These are phyloP conservation scores for Tachysurus fulvidraco DNA, from an alignment of 2,113 vertebrate genomes.

Conservation along the genomic window DNA sequence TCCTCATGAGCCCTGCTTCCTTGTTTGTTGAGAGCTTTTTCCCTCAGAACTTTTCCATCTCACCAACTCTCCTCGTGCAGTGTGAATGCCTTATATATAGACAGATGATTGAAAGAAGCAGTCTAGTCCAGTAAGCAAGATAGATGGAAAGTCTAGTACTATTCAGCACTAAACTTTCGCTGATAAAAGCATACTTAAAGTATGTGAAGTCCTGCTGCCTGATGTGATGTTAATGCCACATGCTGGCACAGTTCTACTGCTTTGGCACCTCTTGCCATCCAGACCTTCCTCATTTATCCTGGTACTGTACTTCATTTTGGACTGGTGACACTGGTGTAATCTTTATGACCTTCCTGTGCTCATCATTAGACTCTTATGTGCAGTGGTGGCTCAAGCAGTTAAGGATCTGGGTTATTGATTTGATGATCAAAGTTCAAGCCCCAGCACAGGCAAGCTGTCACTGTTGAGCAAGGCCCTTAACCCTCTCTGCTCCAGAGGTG, in stretches of 20 bases:
- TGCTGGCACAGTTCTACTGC: not conserved
- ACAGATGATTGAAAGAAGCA: not conserved
- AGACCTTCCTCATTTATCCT: not conserved
- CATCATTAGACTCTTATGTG: not conserved
- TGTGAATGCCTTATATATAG: not conserved
- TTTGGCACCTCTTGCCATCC: not conserved
- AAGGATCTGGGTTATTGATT: no score
- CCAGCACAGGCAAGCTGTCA: no score
- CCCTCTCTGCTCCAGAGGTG: no score
- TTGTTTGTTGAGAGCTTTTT: not conserved
- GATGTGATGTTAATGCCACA: not conserved
- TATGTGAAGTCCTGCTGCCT: not conserved
- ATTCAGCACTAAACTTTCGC: conserved; percentile 9
- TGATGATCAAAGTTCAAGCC: no score
- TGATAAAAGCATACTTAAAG: not conserved
- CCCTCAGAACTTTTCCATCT: not conserved
- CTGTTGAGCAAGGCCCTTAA: no score
- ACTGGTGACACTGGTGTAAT: not conserved
- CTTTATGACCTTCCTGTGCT: not conserved
- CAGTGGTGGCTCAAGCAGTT: no score
- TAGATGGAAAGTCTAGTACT: not conserved
- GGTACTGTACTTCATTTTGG: not conserved
- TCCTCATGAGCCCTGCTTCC: not conserved
- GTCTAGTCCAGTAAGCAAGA: not conserved
- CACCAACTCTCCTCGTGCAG: not conserved